These are phyloP conservation scores for Vulpes lagopus DNA, from an alignment of 2,113 vertebrate species.

Conservation along the genomic window DNA sequence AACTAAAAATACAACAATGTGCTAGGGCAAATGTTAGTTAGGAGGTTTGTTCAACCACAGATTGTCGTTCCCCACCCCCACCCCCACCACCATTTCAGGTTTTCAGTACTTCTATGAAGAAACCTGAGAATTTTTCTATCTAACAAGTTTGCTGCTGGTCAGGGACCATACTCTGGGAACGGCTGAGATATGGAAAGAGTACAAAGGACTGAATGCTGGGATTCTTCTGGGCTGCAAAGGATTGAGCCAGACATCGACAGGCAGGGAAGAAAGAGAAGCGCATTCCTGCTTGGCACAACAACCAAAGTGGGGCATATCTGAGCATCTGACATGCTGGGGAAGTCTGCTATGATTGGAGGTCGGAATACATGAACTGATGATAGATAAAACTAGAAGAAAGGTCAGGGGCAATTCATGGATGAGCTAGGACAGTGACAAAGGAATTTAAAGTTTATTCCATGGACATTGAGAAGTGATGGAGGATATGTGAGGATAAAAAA, in stretches of 20 bases:
- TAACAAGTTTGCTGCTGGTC: neutral
- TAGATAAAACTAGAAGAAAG: neutral
- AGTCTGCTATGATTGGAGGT: neutral
- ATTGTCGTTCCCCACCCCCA: neutral
- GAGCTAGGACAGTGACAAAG: neutral
- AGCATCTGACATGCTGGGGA: neutral
- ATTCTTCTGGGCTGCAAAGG: neutral
- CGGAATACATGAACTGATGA: neutral
- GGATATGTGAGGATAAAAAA: neutral
- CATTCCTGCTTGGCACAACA: neutral
- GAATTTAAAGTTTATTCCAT: neutral
- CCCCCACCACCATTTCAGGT: neutral
- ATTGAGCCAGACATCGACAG: neutral
- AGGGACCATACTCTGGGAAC: neutral
- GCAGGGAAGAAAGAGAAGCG: neutral
- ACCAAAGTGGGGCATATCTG: neutral
- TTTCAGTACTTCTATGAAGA: neutral
- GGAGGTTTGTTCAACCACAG: neutral
- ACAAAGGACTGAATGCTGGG: neutral
- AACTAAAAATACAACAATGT: neutral
- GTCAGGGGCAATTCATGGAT: neutral
- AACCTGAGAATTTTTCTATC: neutral
- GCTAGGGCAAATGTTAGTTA: neutral
- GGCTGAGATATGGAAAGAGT: neutral
- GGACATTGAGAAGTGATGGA: neutral